Conservation (phyloP, 2,888 invertebrate genomes). For the Anorthoa munda region DNA sequence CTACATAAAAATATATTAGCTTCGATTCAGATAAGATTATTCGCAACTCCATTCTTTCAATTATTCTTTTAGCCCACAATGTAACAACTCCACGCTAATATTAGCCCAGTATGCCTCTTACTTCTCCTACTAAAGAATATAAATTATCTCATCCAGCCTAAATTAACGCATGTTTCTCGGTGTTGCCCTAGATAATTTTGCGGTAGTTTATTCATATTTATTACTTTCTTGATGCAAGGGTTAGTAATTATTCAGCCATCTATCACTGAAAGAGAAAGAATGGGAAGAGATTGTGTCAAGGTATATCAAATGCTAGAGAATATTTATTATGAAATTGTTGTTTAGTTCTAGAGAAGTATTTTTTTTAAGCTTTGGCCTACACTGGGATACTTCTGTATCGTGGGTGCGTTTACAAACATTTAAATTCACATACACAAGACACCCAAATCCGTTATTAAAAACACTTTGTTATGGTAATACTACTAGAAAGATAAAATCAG, state of each 20-base stretch:
- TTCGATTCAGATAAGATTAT: background rate
- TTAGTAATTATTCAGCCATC: conserved; percentile 56
- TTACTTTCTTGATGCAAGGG: conserved; percentile 52
- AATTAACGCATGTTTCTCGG: conserved; percentile 20
- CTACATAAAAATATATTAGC: too few species aligned
- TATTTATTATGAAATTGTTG: background rate
- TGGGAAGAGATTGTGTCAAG: conserved; percentile 23
- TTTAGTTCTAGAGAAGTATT: background rate
- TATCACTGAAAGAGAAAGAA: conserved; percentile 44
- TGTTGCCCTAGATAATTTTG: background rate
- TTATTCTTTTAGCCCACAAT: background rate
- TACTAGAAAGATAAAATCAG: background rate
- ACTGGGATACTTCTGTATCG: too few species aligned
- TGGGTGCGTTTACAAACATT: too few species aligned
- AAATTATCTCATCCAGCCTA: background rate
- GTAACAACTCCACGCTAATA: background rate
- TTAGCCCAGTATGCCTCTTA: background rate
- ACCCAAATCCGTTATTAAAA: too few species aligned
- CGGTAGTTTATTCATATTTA: conserved; percentile 59
- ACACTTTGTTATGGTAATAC: background rate
- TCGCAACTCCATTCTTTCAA: background rate
- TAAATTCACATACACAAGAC: too few species aligned
- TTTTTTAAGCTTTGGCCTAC: too few species aligned
- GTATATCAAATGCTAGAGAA: background rate
- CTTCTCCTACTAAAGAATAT: conserved; percentile 4